Conservation (phyloP, 2,888 invertebrate genomes). For the Amblyjoppa fuscipennis region DNA sequence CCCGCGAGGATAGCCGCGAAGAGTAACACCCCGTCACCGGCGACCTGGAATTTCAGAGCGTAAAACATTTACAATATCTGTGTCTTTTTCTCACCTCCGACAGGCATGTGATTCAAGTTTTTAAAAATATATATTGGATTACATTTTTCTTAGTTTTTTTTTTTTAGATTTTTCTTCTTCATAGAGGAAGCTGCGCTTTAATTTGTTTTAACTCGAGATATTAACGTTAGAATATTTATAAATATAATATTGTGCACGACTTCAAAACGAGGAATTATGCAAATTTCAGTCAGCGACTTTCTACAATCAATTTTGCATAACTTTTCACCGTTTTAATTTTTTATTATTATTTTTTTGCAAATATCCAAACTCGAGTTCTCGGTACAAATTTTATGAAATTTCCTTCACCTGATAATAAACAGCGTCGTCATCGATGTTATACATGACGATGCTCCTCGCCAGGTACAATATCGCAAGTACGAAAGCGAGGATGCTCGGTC, state of each 20-base stretch:
- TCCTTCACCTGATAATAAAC: slow-evolving; percentile 71
- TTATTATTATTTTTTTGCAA: neutral
- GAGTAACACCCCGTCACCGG: slow-evolving; percentile 92
- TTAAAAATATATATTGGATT: neutral
- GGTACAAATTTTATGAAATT: neutral
- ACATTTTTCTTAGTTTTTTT: neutral
- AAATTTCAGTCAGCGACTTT: no score
- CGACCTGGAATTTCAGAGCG: slow-evolving; percentile 87
- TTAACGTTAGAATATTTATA: no score
- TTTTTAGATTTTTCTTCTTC: no score
- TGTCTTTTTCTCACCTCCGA: neutral
- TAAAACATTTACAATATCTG: neutral
- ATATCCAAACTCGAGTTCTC: neutral
- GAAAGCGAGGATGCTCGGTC: slow-evolving; percentile 77
- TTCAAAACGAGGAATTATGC: no score
- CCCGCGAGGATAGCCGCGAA: slow-evolving; percentile 93
- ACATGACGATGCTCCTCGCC: slow-evolving; percentile 68
- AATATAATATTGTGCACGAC: neutral
- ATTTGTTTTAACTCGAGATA: no score
- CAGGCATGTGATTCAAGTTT: neutral
- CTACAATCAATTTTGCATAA: no score
- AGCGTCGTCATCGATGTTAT: slow-evolving; percentile 65
- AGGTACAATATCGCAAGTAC: slow-evolving; percentile 75
- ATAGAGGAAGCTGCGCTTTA: no score
- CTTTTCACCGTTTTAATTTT: neutral